Conservation (phyloP, 2,113 vertebrate species). For the Euleptes europaea region DNA sequence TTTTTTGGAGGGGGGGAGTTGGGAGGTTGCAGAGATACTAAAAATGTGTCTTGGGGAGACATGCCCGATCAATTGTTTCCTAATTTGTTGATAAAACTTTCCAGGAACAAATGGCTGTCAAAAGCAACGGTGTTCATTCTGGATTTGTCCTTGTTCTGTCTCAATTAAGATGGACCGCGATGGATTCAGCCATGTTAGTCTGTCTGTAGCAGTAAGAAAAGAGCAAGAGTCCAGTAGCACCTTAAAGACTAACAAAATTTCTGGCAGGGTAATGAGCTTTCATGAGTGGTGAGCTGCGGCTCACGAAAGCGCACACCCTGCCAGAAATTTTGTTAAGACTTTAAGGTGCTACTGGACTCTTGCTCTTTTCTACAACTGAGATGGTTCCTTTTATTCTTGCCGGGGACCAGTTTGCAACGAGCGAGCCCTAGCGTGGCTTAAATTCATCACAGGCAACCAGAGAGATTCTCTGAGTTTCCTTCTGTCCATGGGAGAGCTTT, state of each 20-base stretch:
- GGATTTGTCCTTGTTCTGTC: neutral
- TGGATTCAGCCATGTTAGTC: too few species aligned
- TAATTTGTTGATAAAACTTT: neutral
- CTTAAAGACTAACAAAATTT: too few species aligned
- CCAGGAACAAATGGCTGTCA: neutral
- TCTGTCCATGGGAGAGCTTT: conserved; percentile 59
- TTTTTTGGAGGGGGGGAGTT: too few species aligned
- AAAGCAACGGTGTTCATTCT: neutral
- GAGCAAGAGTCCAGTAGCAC: too few species aligned
- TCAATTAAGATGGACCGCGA: too few species aligned
- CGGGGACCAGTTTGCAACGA: neutral
- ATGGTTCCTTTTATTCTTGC: neutral
- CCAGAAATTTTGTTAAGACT: too few species aligned
- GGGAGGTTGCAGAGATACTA: neutral
- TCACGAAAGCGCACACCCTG: too few species aligned
- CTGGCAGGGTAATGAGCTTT: too few species aligned
- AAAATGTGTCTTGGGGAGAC: neutral
- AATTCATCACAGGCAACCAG: conserved; percentile 61
- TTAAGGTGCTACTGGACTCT: too few species aligned
- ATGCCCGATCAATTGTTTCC: neutral
- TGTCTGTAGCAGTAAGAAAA: too few species aligned
- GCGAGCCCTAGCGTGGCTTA: conserved; percentile 25
- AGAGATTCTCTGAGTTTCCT: conserved; percentile 59
- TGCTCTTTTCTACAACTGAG: too few species aligned
- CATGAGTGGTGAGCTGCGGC: too few species aligned